Percentiles rank a stretch among this genome's conserved stretches.
phyloP scores from a whole-genome alignment of 1,140 invertebrate species.

The Euborellia annulipes region DNA sequence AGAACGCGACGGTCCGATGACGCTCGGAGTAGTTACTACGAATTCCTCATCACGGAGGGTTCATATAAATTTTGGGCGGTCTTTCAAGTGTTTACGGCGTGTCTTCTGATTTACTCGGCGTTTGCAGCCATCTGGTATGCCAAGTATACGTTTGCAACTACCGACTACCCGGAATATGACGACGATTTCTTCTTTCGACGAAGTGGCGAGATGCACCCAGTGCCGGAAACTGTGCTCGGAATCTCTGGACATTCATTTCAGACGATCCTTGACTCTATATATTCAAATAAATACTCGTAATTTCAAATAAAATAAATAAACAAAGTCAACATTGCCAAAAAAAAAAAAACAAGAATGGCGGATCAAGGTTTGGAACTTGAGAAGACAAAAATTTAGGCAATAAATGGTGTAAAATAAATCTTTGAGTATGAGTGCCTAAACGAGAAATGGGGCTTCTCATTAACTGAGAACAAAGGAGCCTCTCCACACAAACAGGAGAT shows the following conservation, averaged over 20 bases:
- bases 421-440: too few relatives aligned
- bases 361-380: too few relatives aligned
- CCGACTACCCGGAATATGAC: conserved; percentile 46
- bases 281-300: conserved; percentile 13
- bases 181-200: conserved; percentile 25
- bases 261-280: conserved; percentile 27
- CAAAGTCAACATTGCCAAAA: too few relatives aligned
- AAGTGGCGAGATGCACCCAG: neutral
- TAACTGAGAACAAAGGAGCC: too few relatives aligned
- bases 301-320: too few relatives aligned
- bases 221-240: conserved; percentile 17
- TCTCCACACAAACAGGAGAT: too few relatives aligned
- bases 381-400: too few relatives aligned
- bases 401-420: too few relatives aligned
- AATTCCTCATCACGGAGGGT: conserved; percentile 68
- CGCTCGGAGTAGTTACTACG: conserved; percentile 43
- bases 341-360: too few relatives aligned
- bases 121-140: conserved; percentile 72
- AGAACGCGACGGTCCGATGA: conserved; percentile 2
- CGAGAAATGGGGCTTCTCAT: too few relatives aligned
- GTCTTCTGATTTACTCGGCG: conserved; percentile 60
- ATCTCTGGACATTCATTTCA: conserved; percentile 25
- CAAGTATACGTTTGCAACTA: conserved; percentile 60
- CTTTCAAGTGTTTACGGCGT: conserved; percentile 62
- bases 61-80: conserved; percentile 76